Base-by-base conservation (phyloP, 2,888 invertebrate genomes). In the Entomobrya multifasciata region DNA sequence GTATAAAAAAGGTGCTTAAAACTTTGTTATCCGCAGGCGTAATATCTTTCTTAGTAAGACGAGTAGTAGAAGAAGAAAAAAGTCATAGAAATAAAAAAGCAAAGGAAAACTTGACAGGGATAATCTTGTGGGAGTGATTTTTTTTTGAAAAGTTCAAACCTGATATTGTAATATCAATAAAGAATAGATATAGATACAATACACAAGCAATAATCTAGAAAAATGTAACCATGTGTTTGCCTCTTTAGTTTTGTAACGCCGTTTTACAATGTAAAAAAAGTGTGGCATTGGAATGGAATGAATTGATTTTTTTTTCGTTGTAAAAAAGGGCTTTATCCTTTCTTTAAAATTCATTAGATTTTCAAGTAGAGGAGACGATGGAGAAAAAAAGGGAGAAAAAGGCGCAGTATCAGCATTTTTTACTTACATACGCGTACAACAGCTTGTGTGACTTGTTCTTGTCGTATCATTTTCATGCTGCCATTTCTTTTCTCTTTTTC, bases 41-140 rank as follows among this genome's bases (percentile, higher is more conserved):
- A n/a, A 36, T 62, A 47, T 62, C 44, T 41, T 25, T 36, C 41
- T 41, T 57, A 25, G 27, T 17, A 30, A 13, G 27, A 74, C 49
- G 3, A 8, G 30, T 62, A 62, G 20, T 17, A 20, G 41, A 4
- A 36, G 36, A 2, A 41, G 41, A 30, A 20, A 41, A 62, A 62
- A 30, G 20, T 77, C 20, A 55, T 36, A 15, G 15, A 57, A 49
- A 65, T 44, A 25, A 57, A 30, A 17, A 41, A 65, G 30, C 62
- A 17, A 62, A 30, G 62, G n/a, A 62, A 36, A 65, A n/a, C 52
- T n/a, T 70, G 67, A 70, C 67, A 70, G 55, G 25, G 41, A 67
- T 80, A 81, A 81, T 81, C 72, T 72, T 70, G 27, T 60, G 57
- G 70, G 81, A 81, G 60, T 72, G 81, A 81, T 72, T 72, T n/a